Evolutionary conservation across 2,888 invertebrate species (phyloP), one percentile per base, ranked within the genome.

Genomic region (Nomada hirtipes): DNA sequence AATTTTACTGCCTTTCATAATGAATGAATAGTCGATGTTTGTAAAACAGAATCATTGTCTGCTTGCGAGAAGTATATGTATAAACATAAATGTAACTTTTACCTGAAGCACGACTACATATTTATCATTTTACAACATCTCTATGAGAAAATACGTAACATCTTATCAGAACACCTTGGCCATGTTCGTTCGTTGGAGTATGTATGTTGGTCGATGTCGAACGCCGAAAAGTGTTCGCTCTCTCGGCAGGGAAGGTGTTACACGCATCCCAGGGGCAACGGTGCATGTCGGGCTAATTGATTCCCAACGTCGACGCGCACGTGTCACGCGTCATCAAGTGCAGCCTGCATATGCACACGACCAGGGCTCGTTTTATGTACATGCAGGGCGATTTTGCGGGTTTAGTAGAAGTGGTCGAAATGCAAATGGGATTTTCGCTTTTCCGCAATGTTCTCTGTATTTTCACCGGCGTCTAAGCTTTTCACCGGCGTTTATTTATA

Each of bases 251-350:
- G 77, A 85, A 88, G 89, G 89, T 89, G 89, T 84, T 87, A 89
- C 86, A 79, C 81, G 86, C 80, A 87, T 88, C 78, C 87, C 87
- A 82, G 88, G 88, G 88, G 86, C 85, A 84, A 70, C 86, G 90
- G 88, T 90, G 88, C 90, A 90, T 91, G 91, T 91, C 87, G 87
- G 78, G 88, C 90, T 91, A 91, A 91, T 91, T 91, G 91, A 91
- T 86, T 87, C 83, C 81, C 85, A 82, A 89, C 83, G 82, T 83
- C 88, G 83, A 80, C 59, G 87, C 68, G 84, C 84, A 77, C 87
- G 84, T 86, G 86, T 86, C 86, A 84, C 76, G 83, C 83, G 80
- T 83, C 84, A 87, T 86, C 83, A 61, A 73, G 76, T 69, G 70
- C 71, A 59, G 36, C 47, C 61, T 68, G 63, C 82, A 70, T 81